phyloP scores from a whole-genome alignment of 2,888 invertebrate species.

The Himalopsyche kuldschensis region DNA sequence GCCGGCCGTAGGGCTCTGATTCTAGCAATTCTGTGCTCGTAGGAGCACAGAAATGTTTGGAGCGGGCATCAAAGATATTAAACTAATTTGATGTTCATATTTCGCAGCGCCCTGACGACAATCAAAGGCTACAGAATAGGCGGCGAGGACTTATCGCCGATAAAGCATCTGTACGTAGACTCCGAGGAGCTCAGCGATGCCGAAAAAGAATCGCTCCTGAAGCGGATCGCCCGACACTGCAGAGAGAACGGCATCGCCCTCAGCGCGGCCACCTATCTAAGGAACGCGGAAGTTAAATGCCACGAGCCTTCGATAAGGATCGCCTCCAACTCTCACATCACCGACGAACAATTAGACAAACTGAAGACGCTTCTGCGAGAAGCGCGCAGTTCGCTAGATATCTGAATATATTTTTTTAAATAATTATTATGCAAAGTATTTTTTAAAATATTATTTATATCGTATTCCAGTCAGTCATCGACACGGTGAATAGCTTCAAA shows the following conservation, averaged over 20 bases:
- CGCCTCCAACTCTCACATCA: conserved; percentile 67
- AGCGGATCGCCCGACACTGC: conserved; percentile 67
- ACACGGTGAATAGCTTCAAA: neutral
- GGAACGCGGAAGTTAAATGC: conserved; percentile 64
- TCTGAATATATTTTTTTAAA: neutral
- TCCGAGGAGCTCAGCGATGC: conserved; percentile 52
- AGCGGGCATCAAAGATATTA: too few species aligned
- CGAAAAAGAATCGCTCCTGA: conserved; percentile 60
- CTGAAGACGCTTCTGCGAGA: conserved; percentile 50
- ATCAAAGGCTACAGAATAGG: conserved; percentile 56
- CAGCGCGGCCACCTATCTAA: conserved; percentile 69
- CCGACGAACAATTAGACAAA: conserved; percentile 62
- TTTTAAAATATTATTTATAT: neutral
- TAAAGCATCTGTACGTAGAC: conserved; percentile 73
- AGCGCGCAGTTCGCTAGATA: conserved; percentile 41
- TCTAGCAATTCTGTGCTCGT: too few species aligned
- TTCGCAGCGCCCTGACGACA: conserved; percentile 51
- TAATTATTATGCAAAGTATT: neutral
- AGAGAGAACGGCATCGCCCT: conserved; percentile 70
- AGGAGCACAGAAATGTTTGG: too few species aligned
- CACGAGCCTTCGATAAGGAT: conserved; percentile 75
- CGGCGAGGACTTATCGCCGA: conserved; percentile 69
- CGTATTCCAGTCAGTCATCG: neutral
- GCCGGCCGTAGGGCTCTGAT: too few species aligned
- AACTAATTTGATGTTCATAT: neutral